phyloP scores from a whole-genome alignment of 2,113 vertebrate genomes.

The Megaptera novaeangliae region DNA sequence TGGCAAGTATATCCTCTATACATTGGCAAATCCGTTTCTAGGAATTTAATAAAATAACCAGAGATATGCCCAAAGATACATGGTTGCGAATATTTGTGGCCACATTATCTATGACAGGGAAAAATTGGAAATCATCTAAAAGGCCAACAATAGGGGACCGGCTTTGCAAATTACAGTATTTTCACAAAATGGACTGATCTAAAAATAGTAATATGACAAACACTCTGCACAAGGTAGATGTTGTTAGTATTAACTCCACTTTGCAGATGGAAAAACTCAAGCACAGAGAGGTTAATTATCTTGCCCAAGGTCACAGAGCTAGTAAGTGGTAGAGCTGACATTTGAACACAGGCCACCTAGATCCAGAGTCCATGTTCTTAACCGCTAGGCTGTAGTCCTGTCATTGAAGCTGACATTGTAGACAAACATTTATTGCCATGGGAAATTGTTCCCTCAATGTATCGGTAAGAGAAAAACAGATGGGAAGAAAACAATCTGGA shows the following conservation, averaged over 20 bases:
- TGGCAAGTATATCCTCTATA: background rate
- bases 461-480: background rate
- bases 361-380: background rate
- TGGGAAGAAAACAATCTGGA: background rate
- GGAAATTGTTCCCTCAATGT: background rate
- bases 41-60: conserved; percentile 2
- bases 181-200: background rate
- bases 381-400: background rate
- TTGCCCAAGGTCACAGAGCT: background rate
- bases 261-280: background rate
- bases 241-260: background rate
- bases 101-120: background rate
- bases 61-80: background rate
- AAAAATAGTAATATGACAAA: background rate
- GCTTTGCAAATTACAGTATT: background rate
- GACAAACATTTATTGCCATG: background rate
- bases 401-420: background rate
- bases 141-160: background rate
- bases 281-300: background rate
- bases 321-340: background rate
- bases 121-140: background rate
- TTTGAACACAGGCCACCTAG: background rate
- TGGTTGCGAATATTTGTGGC: background rate
- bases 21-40: background rate
- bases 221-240: background rate